Evolutionary conservation across 2,888 invertebrate genomes (phyloP), one percentile per base, ranked within the genome.

Genomic region (Cabera pusaria): DNA sequence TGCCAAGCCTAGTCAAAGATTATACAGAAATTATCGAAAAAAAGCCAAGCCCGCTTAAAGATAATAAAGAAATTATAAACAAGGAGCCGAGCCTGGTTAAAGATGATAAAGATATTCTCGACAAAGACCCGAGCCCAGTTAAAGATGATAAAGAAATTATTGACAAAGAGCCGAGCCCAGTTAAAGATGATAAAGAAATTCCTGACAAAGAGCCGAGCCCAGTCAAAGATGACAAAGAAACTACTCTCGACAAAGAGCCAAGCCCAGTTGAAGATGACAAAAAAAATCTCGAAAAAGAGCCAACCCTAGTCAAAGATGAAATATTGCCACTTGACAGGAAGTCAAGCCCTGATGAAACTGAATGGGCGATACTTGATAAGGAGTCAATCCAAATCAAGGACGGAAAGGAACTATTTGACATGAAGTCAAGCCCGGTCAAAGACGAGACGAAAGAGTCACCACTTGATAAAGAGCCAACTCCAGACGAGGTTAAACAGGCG

Each of bases 131-230:
- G 2, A 14, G 14, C 14, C 4, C 4, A 14, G 2, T 21, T 3
- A 20, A 14, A 3, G 5, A n/a, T 16, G 8, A 16, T 0, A 26
- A n/a, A 17, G 26, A 2, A 14, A 2, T 3, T 14, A 2, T 4
- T 14, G 14, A 14, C 4, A 4, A 14, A 14, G 4, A 16, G 7
- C 5, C 5, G 0, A 14, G 14, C n/a, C 26, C 21, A 5, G 6
- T 6, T 17, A 2, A 6, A 4, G 34, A 44, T 0, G 29, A 36
- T 0, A 36, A 7, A 1, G 4, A 3, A 8, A 4, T 7, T 6
- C n/a, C 37, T 6, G 23, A 43, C 6, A 53, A 46, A 9, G 26
- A 8, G 6, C 27, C 34, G 1, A 54, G 40, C 17, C 21, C 45
- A 4, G 10, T 21, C 0, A 33, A 43, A 2, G 27, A 33, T 14